Evolutionary conservation across 2,888 invertebrate genomes (phyloP).

Genomic region (Poecilus cupreus): DNA sequence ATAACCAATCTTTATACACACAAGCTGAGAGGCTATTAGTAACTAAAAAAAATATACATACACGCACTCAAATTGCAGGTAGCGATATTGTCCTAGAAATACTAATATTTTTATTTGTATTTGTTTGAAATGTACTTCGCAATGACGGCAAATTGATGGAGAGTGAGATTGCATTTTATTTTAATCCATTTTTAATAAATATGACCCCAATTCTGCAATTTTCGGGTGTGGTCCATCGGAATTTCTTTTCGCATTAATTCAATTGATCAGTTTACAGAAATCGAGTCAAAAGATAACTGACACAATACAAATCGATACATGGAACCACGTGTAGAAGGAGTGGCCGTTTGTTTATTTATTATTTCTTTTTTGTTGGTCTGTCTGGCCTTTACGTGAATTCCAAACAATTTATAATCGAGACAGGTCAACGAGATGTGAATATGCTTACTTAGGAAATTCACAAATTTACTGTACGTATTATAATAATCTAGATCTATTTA

Average conservation of each 20-base stretch:
- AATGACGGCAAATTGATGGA: constrained; percentile 6
- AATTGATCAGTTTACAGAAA: constrained; percentile 32
- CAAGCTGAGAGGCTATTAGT: too few species aligned
- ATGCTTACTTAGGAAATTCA: background rate
- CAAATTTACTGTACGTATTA: background rate
- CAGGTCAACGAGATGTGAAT: background rate
- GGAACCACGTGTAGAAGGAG: constrained; percentile 21
- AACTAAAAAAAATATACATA: too few species aligned
- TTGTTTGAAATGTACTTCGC: background rate
- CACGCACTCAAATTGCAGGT: too few species aligned
- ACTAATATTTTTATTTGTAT: constrained; percentile 5
- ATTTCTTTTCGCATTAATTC: constrained; percentile 40
- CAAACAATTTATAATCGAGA: constrained; percentile 28
- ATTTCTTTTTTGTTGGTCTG: constrained; percentile 16
- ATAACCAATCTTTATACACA: too few species aligned
- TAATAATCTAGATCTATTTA: too few species aligned
- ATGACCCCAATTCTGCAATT: constrained; percentile 27
- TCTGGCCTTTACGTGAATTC: background rate
- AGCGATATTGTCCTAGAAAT: background rate
- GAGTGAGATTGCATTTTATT: constrained; percentile 44
- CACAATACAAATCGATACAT: constrained; percentile 49
- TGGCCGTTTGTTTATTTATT: constrained; percentile 36
- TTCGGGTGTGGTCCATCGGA: constrained; percentile 35
- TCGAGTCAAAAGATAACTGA: constrained; percentile 35
- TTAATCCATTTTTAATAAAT: constrained; percentile 50